Evolutionary conservation across 2,113 vertebrate genomes (phyloP).

Genomic region (Perca fluviatilis): DNA sequence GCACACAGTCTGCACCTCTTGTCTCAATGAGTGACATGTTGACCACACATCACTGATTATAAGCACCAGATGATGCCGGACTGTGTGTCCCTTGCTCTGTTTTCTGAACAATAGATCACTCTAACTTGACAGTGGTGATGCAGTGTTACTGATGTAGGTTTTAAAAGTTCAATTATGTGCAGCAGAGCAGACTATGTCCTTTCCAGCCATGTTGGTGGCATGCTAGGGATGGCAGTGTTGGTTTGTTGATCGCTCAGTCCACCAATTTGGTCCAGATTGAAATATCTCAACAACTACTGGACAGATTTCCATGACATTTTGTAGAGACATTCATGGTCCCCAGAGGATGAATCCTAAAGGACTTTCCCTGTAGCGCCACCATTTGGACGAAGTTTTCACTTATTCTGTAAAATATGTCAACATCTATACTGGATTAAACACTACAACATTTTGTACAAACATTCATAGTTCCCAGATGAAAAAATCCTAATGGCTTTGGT

Average conservation of each 20-base stretch:
- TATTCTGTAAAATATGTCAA: background rate
- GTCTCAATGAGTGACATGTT: background rate
- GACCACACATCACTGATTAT: slow-evolving; percentile 42
- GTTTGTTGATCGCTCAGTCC: background rate
- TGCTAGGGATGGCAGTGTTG: background rate
- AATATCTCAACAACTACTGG: background rate
- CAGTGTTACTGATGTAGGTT: slow-evolving; percentile 14
- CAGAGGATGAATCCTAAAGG: background rate
- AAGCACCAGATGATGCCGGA: slow-evolving; percentile 1
- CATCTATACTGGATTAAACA: background rate
- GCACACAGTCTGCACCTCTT: background rate
- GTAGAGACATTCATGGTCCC: background rate
- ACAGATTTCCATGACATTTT: background rate
- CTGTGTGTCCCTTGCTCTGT: slow-evolving; percentile 24
- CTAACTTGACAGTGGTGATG: slow-evolving; percentile 17
- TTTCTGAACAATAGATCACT: slow-evolving; percentile 38
- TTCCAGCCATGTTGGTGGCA: background rate
- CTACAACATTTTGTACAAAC: background rate
- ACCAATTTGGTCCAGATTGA: background rate
- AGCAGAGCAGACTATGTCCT: background rate
- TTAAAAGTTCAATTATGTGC: slow-evolving; percentile 13
- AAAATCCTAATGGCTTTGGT: no score
- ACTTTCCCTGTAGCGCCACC: background rate
- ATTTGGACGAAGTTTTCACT: background rate
- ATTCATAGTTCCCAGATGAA: background rate